phyloP scores from a whole-genome alignment of 2,888 invertebrate species.

The Gari tellinella region DNA sequence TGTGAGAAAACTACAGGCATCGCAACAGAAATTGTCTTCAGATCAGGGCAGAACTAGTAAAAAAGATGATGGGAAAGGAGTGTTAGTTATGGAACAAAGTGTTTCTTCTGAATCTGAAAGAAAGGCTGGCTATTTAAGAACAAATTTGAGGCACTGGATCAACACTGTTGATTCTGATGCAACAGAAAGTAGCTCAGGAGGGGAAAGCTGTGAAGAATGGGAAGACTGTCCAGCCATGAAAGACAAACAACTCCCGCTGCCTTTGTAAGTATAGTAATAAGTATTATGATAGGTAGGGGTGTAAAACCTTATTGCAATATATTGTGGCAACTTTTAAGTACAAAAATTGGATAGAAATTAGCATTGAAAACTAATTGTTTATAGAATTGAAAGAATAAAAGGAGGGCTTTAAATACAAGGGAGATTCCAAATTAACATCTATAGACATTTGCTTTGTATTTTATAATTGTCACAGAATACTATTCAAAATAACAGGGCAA shows the following conservation, averaged over 20 bases:
- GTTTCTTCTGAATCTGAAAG: slow-evolving; percentile 86
- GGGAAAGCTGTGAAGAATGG: slow-evolving; percentile 96
- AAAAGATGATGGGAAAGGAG: slow-evolving; percentile 62
- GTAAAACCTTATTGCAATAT: too few species aligned
- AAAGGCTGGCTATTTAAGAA: slow-evolving; percentile 89
- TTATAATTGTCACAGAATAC: too few species aligned
- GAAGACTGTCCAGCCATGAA: slow-evolving; percentile 63
- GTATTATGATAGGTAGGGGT: too few species aligned
- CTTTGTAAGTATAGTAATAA: slow-evolving; percentile 60
- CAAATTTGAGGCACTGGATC: slow-evolving; percentile 91
- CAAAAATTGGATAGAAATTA: too few species aligned
- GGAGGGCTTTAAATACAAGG: too few species aligned
- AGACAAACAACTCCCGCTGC: slow-evolving; percentile 37
- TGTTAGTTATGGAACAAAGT: slow-evolving; percentile 75
- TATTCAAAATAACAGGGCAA: too few species aligned
- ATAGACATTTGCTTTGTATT: too few species aligned
- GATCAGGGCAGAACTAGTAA: slow-evolving; percentile 20
- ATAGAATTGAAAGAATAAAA: too few species aligned
- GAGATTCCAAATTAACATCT: too few species aligned
- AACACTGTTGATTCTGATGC: slow-evolving; percentile 95
- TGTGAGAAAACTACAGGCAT: slow-evolving; percentile 86
- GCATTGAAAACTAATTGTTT: too few species aligned
- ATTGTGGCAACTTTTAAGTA: too few species aligned
- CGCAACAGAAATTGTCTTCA: slow-evolving; percentile 70
- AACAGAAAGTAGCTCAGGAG: slow-evolving; percentile 96